phyloP scores from a whole-genome alignment of 2,797 vertebrate genomes.

The Coregonus ussuriensis region DNA sequence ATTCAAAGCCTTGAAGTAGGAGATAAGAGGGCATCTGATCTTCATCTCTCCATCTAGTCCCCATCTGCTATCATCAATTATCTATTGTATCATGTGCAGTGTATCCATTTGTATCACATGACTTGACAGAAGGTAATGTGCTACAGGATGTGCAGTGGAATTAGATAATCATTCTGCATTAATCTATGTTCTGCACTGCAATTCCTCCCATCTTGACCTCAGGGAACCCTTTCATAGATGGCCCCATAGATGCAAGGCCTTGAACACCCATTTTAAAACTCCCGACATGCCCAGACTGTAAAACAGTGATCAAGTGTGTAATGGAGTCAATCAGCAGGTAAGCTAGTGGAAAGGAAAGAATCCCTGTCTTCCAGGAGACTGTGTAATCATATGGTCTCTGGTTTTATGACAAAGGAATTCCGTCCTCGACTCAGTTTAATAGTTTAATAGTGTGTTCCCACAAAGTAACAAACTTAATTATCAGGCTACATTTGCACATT shows the following conservation, averaged over 20 bases:
- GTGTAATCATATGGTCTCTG: conserved; percentile 16
- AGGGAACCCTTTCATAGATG: neutral
- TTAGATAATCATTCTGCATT: neutral
- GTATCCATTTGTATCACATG: neutral
- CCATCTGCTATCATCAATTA: neutral
- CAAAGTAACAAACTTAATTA: neutral
- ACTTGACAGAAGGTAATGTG: conserved; percentile 5
- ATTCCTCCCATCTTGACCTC: conserved; percentile 3
- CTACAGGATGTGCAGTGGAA: conserved; percentile 2
- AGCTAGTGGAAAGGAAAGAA: neutral
- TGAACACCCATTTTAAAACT: conserved; percentile 5
- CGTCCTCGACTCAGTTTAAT: conserved; percentile 1
- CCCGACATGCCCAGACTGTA: neutral
- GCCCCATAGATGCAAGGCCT: neutral
- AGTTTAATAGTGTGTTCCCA: conserved; percentile 5
- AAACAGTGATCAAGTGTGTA: conserved; percentile 2
- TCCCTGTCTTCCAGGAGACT: conserved; percentile 4
- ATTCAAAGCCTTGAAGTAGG: neutral
- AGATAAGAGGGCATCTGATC: neutral
- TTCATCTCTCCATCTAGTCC: neutral
- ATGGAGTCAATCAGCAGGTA: neutral
- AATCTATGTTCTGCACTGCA: neutral
- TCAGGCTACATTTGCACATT: conserved; percentile 6
- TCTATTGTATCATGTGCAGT: neutral
- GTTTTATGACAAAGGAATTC: conserved; percentile 2